Percentiles rank a stretch among this genome's conserved stretches.
These are phyloP conservation scores for Brachionus koreanus DNA, from an alignment of 1,140 invertebrate genomes.

Conservation along the genomic window DNA sequence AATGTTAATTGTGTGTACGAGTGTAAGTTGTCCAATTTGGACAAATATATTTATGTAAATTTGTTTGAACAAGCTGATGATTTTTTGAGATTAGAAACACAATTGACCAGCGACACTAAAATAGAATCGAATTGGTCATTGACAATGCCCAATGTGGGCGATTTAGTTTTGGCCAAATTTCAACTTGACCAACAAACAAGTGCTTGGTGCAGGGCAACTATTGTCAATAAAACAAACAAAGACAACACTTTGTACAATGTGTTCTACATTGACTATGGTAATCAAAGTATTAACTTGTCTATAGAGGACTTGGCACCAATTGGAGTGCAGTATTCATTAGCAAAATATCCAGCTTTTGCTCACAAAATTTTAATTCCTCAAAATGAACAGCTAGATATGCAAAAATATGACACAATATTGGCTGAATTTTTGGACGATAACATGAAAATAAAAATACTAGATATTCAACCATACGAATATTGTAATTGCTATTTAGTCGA, in stretches of 20 bases:
- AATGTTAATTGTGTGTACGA: not conserved
- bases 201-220: not conserved
- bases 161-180: constrained; percentile 24
- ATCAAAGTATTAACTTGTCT: not conserved
- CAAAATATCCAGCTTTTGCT: not conserved
- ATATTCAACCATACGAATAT: not conserved
- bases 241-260: not conserved
- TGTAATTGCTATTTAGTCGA: not conserved
- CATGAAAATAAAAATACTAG: not conserved
- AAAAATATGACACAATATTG: not conserved
- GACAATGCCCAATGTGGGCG: not conserved
- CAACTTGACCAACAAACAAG: not conserved
- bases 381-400: not conserved
- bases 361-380: not conserved
- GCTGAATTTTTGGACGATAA: not conserved
- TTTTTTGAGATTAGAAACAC: not conserved
- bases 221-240: not conserved
- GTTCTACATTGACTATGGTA: constrained; percentile 36
- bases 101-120: not conserved
- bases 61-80: not conserved
- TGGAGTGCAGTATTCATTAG: not conserved
- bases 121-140: not conserved
- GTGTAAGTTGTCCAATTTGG: constrained; percentile 6
- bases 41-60: constrained; percentile 1
- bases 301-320: not conserved